Evolutionary conservation across 1,140 invertebrate species (phyloP).

Genomic region (Drosophila tropicalis): DNA sequence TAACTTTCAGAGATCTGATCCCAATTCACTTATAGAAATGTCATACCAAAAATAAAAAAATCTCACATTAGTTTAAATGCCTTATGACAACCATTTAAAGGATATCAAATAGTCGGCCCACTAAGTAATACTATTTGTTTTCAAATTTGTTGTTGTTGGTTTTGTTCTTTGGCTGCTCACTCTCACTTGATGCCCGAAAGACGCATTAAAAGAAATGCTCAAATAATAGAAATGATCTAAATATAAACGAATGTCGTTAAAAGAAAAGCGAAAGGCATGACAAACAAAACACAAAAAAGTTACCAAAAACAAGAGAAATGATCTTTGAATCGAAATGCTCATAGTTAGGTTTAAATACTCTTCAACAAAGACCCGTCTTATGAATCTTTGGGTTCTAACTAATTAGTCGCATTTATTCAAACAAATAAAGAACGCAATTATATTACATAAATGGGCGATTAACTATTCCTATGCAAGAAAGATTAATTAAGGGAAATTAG

Average conservation of each 20-base stretch:
- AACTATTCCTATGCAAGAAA: too few species aligned
- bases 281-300: neutral
- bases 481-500: too few species aligned
- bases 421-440: too few species aligned
- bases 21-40: too few species aligned
- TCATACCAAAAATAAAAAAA: too few species aligned
- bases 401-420: too few species aligned
- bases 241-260: slow-evolving; percentile 33
- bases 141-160: slow-evolving; percentile 9
- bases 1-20: too few species aligned
- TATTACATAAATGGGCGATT: too few species aligned
- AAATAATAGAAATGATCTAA: slow-evolving; percentile 40
- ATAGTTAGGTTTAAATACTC: neutral
- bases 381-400: too few species aligned
- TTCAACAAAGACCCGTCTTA: neutral
- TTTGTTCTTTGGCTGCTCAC: slow-evolving; percentile 10
- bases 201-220: slow-evolving; percentile 13
- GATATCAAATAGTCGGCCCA: neutral
- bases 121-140: neutral
- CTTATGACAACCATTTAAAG: too few species aligned
- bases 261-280: slow-evolving; percentile 43
- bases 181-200: slow-evolving; percentile 11
- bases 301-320: slow-evolving; percentile 5
- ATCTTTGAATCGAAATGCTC: neutral
- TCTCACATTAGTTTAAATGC: too few species aligned